These are phyloP conservation scores for Caenorhabditis panamensis DNA, from an alignment of 2,888 invertebrate genomes.

Conservation along the genomic window DNA sequence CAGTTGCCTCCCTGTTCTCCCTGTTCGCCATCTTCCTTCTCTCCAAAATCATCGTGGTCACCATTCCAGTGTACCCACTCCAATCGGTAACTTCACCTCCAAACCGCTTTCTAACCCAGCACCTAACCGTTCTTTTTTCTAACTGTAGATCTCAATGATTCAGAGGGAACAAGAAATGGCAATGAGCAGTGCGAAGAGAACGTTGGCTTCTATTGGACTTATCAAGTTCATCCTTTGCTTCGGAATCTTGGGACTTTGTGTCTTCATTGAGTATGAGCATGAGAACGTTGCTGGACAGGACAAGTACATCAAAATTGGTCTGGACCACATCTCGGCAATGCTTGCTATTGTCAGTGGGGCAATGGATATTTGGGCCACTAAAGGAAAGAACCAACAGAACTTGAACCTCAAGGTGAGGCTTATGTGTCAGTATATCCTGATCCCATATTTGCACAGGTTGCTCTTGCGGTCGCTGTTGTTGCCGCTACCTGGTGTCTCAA, in stretches of 20 bases:
- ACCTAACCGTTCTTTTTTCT: constrained; percentile 11
- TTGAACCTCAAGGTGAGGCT: constrained; percentile 77
- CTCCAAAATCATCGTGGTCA: constrained; percentile 75
- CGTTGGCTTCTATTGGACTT: constrained; percentile 70
- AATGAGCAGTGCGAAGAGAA: constrained; percentile 65
- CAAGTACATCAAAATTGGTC: constrained; percentile 79
- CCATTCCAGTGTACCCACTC: constrained; percentile 71
- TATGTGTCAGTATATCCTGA: constrained; percentile 27
- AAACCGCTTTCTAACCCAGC: constrained; percentile 19
- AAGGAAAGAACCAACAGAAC: constrained; percentile 70
- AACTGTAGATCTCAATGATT: constrained; percentile 60
- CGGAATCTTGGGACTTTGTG: constrained; percentile 76
- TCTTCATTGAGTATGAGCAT: constrained; percentile 80
- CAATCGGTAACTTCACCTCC: constrained; percentile 64
- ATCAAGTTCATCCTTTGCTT: constrained; percentile 77
- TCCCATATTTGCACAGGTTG: constrained; percentile 67
- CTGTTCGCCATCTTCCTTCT: constrained; percentile 74
- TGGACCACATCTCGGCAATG: constrained; percentile 79
- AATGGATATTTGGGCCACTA: constrained; percentile 76
- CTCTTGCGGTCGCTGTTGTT: constrained; percentile 78
- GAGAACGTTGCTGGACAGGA: constrained; percentile 75
- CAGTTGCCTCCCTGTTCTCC: constrained; percentile 74
- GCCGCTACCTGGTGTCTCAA: constrained; percentile 80
- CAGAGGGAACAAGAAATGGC: constrained; percentile 77
- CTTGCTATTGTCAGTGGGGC: constrained; percentile 75